Base-by-base conservation (phyloP, 2,888 invertebrate species). In the Tetragnatha montana region DNA sequence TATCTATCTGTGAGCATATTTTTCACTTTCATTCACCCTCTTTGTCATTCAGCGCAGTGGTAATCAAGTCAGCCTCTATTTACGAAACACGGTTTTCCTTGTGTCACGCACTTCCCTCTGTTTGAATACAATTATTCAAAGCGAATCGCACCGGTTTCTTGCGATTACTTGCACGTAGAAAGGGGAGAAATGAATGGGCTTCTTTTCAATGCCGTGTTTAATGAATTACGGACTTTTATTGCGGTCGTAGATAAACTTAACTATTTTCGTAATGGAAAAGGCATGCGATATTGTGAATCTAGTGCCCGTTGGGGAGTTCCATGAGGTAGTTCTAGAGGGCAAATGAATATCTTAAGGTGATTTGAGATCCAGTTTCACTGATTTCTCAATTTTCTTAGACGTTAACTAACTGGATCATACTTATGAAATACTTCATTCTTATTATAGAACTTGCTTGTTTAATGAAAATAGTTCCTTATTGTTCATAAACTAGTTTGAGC, bases 41-140 rank as follows among this genome's bases (percentile, higher is more conserved):
- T 73, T 73, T 22, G 21, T 73, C 73, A 73, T 73, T 73, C 73
- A 49, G 12, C 50, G 10, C 19, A 21, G 70, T 19, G 12, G 70
- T 81, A 70, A 81, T 81, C 80, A 81, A 70, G 68, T 19, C 10
- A 22, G 35, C 35, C 35, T 70, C 47, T 69, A 81, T 70, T 81
- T 81, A 81, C 70, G 80, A 81, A 81, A 81, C 49, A 81, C 70
- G 80, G n/a, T 47, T 81, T 81, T 19, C 17, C 7, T 69, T 60
- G n/a, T 17, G 35, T 49, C 49, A 81, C 69, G 70, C 49, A 80
- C 70, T 70, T 81, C 80, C 80, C 60, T 60, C 17, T 60, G 17
- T 60, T 60, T 60, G 60, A 60, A 60, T 10, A 60, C 60, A 60
- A 60, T 60, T 60, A 60, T 60, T 60, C 60, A 60, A 17, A 60